Base-by-base conservation (phyloP, 2,113 vertebrate species). In the Numida meleagris region DNA sequence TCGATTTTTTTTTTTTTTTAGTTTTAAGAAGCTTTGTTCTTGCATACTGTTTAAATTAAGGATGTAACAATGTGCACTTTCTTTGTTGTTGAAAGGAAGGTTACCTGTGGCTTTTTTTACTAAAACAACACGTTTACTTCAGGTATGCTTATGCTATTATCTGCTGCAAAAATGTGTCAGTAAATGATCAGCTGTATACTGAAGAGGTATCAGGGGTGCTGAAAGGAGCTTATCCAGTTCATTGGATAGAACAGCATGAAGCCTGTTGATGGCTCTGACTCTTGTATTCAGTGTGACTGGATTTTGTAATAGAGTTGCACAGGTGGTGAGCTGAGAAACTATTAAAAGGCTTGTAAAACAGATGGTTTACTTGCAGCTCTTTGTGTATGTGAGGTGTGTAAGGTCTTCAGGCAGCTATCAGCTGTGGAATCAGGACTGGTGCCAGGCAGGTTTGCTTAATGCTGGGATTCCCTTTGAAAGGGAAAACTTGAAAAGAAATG, bases 381-480 rank as follows among this genome's bases (percentile, higher is more conserved):
- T 58, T 45, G 21, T 82, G 23, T 59, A 45, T 73, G 50, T 24
- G 65, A 89, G 70, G 45, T 86, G 74, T 91, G 87, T 88, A 81
- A 82, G 79, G 80, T 93, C 68, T 85, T 76, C 90, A 84, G 68
- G 89, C 85, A 80, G 50, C 74, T 88, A 17, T 74, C 87, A 88
- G 25, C 68, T 85, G 14, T 43, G 75, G 33, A 74, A 77, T 86
- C 42, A 6, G 78, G 59, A 92, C 82, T 92, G 84, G 33, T 80
- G 75, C 50, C 18, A 5, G 16, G 68, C 42, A 86, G 81, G 74
- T 82, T 90, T 50, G 24, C 8, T 5, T 72, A 72, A 25, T 51
- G 34, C 62, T 70, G 14, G 82, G 78, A 43, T 12, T 77, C 13
- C 29, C 33, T 85, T 91, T 91, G 74, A 67, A 89, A 85, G 25